Conservation (phyloP, 2,113 vertebrate species). For the Pterophyllum scalare region DNA sequence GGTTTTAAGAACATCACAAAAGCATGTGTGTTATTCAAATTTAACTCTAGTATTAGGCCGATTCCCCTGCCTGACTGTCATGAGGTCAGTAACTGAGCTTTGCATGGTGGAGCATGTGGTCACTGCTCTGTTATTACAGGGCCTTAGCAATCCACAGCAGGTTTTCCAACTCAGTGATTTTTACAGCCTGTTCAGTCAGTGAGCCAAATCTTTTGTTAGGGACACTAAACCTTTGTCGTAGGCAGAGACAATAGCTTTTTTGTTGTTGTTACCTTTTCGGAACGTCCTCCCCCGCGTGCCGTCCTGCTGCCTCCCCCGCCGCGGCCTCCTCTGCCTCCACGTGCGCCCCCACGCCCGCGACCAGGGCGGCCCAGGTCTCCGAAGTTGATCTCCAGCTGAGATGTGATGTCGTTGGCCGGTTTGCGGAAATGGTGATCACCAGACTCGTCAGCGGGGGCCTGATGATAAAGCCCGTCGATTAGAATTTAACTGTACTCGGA, state of each 20-base stretch:
- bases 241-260: neutral
- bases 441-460: conserved; percentile 87
- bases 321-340: conserved; percentile 91
- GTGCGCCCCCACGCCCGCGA: conserved; percentile 91
- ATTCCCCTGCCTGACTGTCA: neutral
- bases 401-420: conserved; percentile 98
- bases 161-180: conserved; percentile 56
- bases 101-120: neutral
- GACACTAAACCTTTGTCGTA: conserved; percentile 40
- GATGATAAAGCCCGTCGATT: neutral
- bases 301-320: conserved; percentile 81
- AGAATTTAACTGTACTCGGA: neutral
- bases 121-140: conserved; percentile 44
- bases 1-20: neutral
- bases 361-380: conserved; percentile 97
- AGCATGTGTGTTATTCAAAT: neutral
- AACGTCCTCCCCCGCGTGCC: conserved; percentile 89
- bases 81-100: neutral
- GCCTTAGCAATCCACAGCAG: conserved; percentile 22
- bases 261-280: conserved; percentile 89
- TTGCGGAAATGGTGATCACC: conserved; percentile 98
- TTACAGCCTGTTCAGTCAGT: conserved; percentile 17
- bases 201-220: conserved; percentile 29
- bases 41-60: neutral
- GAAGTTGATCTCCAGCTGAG: conserved; percentile 99